Evolutionary conservation across 2,888 invertebrate genomes (phyloP), one percentile per base, ranked within the genome.

Genomic region (Plutella xylostella): DNA sequence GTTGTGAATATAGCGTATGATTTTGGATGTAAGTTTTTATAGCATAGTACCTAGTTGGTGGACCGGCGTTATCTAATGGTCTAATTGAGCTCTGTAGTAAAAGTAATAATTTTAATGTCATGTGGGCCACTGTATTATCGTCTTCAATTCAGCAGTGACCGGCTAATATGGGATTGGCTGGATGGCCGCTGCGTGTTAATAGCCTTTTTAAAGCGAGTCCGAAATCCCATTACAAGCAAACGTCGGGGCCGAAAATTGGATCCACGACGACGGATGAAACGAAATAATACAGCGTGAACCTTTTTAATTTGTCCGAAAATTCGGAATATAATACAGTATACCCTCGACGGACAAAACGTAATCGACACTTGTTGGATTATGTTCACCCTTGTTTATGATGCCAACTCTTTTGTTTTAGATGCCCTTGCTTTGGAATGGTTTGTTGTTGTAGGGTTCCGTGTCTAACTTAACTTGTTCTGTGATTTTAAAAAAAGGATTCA

Each of bases 221-320:
- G 56, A 71, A 76, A 78, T 72, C 71, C 69, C 66, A 76, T 77
- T 77, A 76, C 58, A 58, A 50, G 55, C 66, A 66, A 66, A 65
- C 65, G 65, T 64, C 61, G 61, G 46, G 58, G 56, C 50, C 62
- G 61, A 68, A 76, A 75, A 75, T 75, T 76, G 71, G 73, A 73
- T 75, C 69, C 65, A 63, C 63, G 61, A 63, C n/a, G 64, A 64
- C 68, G 66, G 65, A 66, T 64, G 60, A 61, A 43, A 63, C 60
- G 60, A 72, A 72, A 73, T 73, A 72, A 73, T 69, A 62, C 58
- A 61, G 62, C 63, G 65, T 63, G 64, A 59, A 54, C 58, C 62
- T 64, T 67, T 69, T 69, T 64, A 67, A 71, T 69, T 71, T 64
- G 59, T 59, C 55, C 53, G 60, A 60, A 63, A 62, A 61, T 63